These are phyloP conservation scores for Desoria tigrina DNA, from an alignment of 2,888 invertebrate genomes.

Conservation along the genomic window DNA sequence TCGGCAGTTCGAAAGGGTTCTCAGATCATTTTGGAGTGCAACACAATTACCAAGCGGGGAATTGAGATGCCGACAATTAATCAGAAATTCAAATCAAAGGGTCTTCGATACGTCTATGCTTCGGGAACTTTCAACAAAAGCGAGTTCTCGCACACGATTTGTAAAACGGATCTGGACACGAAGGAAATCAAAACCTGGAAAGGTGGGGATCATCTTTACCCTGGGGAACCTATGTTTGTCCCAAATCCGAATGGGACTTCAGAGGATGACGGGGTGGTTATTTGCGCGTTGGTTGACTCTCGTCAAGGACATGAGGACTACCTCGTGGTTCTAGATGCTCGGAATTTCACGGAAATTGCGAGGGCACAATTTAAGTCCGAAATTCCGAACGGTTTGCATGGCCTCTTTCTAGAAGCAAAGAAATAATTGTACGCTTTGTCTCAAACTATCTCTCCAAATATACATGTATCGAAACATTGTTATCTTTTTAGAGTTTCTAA, in stretches of 20 bases:
- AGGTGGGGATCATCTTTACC: slow-evolving; percentile 51
- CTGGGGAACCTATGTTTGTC: slow-evolving; percentile 60
- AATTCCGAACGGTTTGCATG: slow-evolving; percentile 55
- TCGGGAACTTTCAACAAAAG: slow-evolving; percentile 56
- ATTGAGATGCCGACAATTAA: slow-evolving; percentile 61
- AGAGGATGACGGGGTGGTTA: slow-evolving; percentile 60
- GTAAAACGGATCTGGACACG: slow-evolving; percentile 41
- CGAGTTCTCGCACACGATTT: slow-evolving; percentile 55
- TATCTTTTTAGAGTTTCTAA: too few relatives aligned
- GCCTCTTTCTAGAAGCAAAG: slow-evolving; percentile 53
- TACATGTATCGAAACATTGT: too few relatives aligned
- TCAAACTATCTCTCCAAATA: too few relatives aligned
- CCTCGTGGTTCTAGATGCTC: slow-evolving; percentile 57
- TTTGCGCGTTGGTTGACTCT: slow-evolving; percentile 55
- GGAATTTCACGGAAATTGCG: slow-evolving; percentile 57
- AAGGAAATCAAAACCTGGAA: slow-evolving; percentile 33
- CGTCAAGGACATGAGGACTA: slow-evolving; percentile 51
- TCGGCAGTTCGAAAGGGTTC: slow-evolving; percentile 47
- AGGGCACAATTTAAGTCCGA: slow-evolving; percentile 55
- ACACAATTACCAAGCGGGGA: slow-evolving; percentile 54
- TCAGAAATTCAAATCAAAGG: slow-evolving; percentile 55
- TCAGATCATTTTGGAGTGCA: slow-evolving; percentile 52
- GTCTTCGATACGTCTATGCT: slow-evolving; percentile 60
- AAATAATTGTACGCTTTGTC: too few relatives aligned
- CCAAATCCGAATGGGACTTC: slow-evolving; percentile 55